phyloP scores from a whole-genome alignment of 1,140 invertebrate species.

The Luehdorfia chinensis region DNA sequence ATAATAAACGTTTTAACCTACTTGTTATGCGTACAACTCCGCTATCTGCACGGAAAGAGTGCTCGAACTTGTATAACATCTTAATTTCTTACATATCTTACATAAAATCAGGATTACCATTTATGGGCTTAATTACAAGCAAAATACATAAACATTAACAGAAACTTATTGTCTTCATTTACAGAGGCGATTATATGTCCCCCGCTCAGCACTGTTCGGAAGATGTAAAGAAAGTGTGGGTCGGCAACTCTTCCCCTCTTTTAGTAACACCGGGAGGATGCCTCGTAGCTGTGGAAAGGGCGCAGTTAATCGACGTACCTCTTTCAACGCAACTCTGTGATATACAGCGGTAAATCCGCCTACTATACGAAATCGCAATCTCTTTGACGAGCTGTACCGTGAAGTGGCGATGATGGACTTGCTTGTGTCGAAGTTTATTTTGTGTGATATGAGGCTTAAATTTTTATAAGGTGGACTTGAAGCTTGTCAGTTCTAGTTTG shows the following conservation, averaged over 20 bases:
- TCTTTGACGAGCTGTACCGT: conserved; percentile 39
- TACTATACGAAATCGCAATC: conserved; percentile 26
- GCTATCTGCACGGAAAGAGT: too few relatives aligned
- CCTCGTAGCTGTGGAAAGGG: conserved; percentile 58
- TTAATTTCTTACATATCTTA: too few relatives aligned
- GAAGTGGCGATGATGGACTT: conserved; percentile 26
- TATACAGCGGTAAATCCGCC: conserved; percentile 59
- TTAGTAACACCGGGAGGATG: conserved; percentile 60
- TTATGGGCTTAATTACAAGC: too few relatives aligned
- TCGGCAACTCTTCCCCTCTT: conserved; percentile 50
- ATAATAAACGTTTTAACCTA: too few relatives aligned
- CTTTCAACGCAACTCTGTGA: conserved; percentile 47
- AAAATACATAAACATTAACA: too few relatives aligned
- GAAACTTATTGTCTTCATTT: conserved; percentile 35
- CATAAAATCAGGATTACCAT: too few relatives aligned
- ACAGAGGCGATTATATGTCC: conserved; percentile 64
- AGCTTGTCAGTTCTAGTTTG: background rate
- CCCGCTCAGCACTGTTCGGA: conserved; percentile 50
- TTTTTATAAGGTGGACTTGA: background rate
- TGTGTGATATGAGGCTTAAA: conserved; percentile 12
- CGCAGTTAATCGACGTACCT: conserved; percentile 47
- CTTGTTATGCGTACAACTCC: too few relatives aligned
- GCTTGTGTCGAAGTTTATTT: conserved; percentile 7
- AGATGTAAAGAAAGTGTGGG: conserved; percentile 70
- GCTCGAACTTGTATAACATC: too few relatives aligned